These are phyloP conservation scores for Percina caprodes DNA, from an alignment of 2,113 vertebrate species.

Conservation along the genomic window DNA sequence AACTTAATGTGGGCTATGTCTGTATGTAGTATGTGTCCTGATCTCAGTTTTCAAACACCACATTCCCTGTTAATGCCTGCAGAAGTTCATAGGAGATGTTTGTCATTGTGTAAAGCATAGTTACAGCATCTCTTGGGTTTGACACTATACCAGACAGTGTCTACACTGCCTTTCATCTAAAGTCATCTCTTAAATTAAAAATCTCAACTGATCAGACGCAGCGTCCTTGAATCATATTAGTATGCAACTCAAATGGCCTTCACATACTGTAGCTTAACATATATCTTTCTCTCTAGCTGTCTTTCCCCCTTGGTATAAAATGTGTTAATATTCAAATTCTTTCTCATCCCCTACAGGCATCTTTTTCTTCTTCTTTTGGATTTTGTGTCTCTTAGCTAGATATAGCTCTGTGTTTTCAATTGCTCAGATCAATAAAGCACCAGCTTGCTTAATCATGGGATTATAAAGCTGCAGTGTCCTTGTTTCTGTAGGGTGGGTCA, in stretches of 20 bases:
- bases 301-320: conserved; percentile 14
- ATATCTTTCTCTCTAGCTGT: not conserved
- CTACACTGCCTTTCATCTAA: conserved; percentile 31
- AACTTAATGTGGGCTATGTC: conserved; percentile 1
- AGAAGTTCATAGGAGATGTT: conserved; percentile 19
- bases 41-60: conserved; percentile 22
- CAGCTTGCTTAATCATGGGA: conserved; percentile 37
- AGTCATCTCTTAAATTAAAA: conserved; percentile 8
- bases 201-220: conserved; percentile 23
- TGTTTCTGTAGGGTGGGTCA: conserved; percentile 45
- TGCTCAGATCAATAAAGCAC: conserved; percentile 64
- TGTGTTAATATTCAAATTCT: conserved; percentile 47
- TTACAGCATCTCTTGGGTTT: conserved; percentile 6
- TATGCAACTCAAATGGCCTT: conserved; percentile 26
- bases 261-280: conserved; percentile 25
- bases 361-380: conserved; percentile 42
- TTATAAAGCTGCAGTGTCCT: conserved; percentile 58
- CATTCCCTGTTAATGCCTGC: not conserved
- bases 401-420: conserved; percentile 43
- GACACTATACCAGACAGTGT: not conserved
- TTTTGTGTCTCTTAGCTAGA: conserved; percentile 37
- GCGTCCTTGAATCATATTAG: conserved; percentile 26
- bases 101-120: conserved; percentile 6
- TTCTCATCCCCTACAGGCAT: conserved; percentile 24
- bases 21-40: not conserved